Evolutionary conservation across 2,113 vertebrate genomes (phyloP).

Genomic region (Paramormyrops kingsleyae): DNA sequence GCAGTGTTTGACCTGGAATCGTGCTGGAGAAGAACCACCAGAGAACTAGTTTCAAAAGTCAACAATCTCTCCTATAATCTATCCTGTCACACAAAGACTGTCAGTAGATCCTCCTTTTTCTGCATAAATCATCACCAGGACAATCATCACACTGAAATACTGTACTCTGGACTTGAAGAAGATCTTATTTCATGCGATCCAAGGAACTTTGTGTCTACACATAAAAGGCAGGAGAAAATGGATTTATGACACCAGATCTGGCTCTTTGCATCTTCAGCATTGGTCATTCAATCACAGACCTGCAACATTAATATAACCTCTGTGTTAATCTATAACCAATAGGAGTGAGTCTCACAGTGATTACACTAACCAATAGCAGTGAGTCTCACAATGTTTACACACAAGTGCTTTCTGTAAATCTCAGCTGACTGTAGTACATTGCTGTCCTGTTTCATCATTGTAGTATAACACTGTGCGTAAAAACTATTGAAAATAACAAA

Average conservation of each 20-base stretch:
- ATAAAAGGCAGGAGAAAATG: constrained; percentile 38
- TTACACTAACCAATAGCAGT: not conserved
- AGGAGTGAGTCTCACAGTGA: not conserved
- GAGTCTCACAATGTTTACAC: not conserved
- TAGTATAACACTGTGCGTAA: not conserved
- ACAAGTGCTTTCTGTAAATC: not conserved
- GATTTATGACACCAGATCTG: constrained; percentile 52
- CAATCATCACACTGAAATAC: constrained; percentile 22
- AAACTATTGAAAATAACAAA: not conserved
- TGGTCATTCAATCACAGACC: not conserved
- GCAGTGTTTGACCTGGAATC: not conserved
- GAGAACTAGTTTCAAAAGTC: not conserved
- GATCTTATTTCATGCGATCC: constrained; percentile 46
- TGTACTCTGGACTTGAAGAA: constrained; percentile 24
- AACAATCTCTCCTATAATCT: not conserved
- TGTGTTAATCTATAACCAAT: not conserved
- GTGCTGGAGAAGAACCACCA: not conserved
- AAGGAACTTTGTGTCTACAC: constrained; percentile 41
- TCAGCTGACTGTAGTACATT: not conserved
- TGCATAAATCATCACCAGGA: constrained; percentile 19
- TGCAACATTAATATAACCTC: not conserved
- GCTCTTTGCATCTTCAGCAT: constrained; percentile 23
- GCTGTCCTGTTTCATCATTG: not conserved
- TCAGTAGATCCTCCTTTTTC: not conserved
- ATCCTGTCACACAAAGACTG: not conserved